Base-by-base conservation (phyloP, 2,113 vertebrate species). In the Amazona vittata region DNA sequence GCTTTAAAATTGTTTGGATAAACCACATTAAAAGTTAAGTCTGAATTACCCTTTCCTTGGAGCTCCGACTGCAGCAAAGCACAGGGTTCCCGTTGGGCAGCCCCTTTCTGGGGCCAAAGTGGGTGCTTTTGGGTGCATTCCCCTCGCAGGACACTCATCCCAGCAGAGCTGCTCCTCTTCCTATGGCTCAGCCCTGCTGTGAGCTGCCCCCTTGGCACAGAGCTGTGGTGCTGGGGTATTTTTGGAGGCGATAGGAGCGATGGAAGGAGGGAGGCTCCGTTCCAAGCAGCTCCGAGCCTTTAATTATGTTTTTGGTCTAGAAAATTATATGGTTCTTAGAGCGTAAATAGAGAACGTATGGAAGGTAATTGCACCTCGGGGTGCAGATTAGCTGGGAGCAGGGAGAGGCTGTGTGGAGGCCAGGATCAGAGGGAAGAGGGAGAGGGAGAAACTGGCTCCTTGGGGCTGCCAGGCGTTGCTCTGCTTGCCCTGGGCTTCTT, bases 321-420 rank as follows among this genome's bases (percentile, higher is more conserved):
- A 65, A 89, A 82, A 96, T 96, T 39, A 93, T 9, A 91, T 4
- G 63, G 70, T 91, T 94, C 68, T 80, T 50, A 5, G 53, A 94
- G 81, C 37, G 2, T 49, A 93, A 95, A 77, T 79, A 60, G 73
- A 68, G 86, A 86, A 33, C 15, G 5, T 39, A 15, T 15, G 37
- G 94, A 59, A 86, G 67, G 93, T 89, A 94, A 97, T 97, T 97
- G 97, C 78, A 86, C 80, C 94, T 89, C 75, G 0, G 75, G 81
- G 93, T 85, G 79, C 68, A 77, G 92, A 94, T 70, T 43, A 74
- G 86, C 74, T 55, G 78, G 81, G 29, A 21, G 83, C 47, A 41
- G 84, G 84, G 79, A 60, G 89, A 52, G 93, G 82, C 83, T 6
- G 2, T 2, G 53, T 20, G 62, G 69, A 77, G 55, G 29, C 29